Evolutionary conservation across 1,140 invertebrate genomes (phyloP).

Genomic region (Harpegnathos saltator): DNA sequence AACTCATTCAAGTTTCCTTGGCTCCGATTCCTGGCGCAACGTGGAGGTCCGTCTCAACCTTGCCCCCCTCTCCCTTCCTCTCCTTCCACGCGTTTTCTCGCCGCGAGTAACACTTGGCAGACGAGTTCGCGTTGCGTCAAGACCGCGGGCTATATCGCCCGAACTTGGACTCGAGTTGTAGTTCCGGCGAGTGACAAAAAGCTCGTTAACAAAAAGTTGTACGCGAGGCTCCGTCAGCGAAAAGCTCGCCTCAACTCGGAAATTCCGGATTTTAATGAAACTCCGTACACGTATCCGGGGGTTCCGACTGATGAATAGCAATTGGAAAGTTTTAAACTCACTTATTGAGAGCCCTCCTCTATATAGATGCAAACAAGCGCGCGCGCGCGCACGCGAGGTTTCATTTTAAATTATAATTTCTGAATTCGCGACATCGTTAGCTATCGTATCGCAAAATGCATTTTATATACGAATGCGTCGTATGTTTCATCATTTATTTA

Average conservation of each 20-base stretch:
- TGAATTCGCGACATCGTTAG: neutral
- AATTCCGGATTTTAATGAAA: conserved; percentile 35
- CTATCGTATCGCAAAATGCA: neutral
- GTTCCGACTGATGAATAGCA: neutral
- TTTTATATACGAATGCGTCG: neutral
- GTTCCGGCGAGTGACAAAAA: neutral
- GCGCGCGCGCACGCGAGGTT: neutral
- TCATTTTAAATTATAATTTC: conserved; percentile 17
- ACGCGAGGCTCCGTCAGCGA: neutral
- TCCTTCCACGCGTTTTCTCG: too few relatives aligned
- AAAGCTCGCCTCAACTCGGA: neutral
- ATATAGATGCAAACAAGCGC: too few relatives aligned
- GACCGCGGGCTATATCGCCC: neutral
- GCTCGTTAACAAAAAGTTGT: neutral
- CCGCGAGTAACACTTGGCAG: conserved; percentile 8
- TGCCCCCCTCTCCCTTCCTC: too few relatives aligned
- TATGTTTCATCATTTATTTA: neutral
- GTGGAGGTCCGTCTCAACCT: neutral
- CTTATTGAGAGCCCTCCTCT: neutral
- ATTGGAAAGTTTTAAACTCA: conserved; percentile 7
- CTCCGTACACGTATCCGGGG: neutral
- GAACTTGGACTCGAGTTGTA: neutral
- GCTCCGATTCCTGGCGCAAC: neutral
- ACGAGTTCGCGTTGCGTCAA: neutral
- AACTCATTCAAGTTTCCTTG: neutral